phyloP scores from a whole-genome alignment of 1,140 invertebrate genomes.

The Diachasmimorpha longicaudata region DNA sequence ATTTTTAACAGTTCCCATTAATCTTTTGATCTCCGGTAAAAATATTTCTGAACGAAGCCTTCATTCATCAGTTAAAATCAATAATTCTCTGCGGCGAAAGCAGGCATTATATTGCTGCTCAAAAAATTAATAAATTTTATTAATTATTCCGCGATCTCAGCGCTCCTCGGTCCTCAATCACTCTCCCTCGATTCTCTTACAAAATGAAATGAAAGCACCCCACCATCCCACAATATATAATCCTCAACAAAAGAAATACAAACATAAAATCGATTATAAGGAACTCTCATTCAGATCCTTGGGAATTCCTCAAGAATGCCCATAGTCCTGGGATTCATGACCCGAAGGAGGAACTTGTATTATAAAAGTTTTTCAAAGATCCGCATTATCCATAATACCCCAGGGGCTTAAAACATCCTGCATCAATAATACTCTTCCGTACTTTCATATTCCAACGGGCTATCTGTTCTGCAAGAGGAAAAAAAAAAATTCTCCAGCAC shows the following conservation, averaged over 20 bases:
- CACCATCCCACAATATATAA: no score
- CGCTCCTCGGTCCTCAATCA: no score
- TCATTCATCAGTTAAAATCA: no score
- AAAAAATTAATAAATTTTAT: no score
- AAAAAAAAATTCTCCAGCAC: neutral
- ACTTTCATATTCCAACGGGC: neutral
- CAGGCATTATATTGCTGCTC: no score
- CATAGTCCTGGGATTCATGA: slow-evolving; percentile 17
- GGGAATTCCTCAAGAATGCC: slow-evolving; percentile 12
- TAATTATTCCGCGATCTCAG: no score
- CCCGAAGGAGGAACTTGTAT: slow-evolving; percentile 25
- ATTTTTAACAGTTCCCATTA: no score
- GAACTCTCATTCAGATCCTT: neutral
- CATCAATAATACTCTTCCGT: neutral
- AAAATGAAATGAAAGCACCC: no score
- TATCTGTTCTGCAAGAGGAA: neutral
- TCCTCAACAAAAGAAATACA: neutral
- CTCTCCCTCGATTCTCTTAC: no score
- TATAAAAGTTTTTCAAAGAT: slow-evolving; percentile 24
- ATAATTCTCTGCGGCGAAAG: no score
- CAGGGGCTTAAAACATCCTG: slow-evolving; percentile 2
- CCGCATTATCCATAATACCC: neutral
- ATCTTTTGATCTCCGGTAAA: no score
- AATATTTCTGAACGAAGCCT: no score
- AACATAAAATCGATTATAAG: slow-evolving; percentile 13